phyloP scores from a whole-genome alignment of 2,797 vertebrate genomes.

The Squalus acanthias region DNA sequence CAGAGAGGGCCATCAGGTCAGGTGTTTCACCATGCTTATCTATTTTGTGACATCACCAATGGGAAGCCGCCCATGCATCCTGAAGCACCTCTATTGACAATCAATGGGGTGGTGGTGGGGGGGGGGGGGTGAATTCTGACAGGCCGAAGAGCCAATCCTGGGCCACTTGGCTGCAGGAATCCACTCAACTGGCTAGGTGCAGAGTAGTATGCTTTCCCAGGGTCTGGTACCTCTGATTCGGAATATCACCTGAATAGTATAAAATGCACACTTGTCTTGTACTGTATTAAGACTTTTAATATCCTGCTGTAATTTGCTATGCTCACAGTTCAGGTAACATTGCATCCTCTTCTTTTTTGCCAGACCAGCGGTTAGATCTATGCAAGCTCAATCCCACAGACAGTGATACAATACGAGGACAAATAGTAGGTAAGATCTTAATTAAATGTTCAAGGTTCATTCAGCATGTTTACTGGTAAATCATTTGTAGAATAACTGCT shows the following conservation, averaged over 20 bases:
- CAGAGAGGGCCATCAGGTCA: neutral
- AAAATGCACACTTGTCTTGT: neutral
- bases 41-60: neutral
- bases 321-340: neutral
- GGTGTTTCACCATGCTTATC: neutral
- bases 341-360: slow-evolving; percentile 29
- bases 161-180: neutral
- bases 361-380: slow-evolving; percentile 98
- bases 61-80: neutral
- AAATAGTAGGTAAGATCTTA: slow-evolving; percentile 86
- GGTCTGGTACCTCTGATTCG: neutral
- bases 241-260: neutral
- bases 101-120: neutral
- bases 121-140: neutral
- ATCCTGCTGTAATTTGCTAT: neutral
- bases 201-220: neutral
- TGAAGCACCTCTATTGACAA: neutral
- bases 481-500: neutral
- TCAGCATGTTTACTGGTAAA: neutral
- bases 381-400: slow-evolving; percentile 96
- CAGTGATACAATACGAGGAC: slow-evolving; percentile 91
- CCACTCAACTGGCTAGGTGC: neutral
- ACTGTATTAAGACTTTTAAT: neutral
- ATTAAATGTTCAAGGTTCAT: slow-evolving; percentile 8
- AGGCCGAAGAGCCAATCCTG: neutral